Evolutionary conservation across 2,113 vertebrate genomes (phyloP).

Genomic region (Passer montanus): DNA sequence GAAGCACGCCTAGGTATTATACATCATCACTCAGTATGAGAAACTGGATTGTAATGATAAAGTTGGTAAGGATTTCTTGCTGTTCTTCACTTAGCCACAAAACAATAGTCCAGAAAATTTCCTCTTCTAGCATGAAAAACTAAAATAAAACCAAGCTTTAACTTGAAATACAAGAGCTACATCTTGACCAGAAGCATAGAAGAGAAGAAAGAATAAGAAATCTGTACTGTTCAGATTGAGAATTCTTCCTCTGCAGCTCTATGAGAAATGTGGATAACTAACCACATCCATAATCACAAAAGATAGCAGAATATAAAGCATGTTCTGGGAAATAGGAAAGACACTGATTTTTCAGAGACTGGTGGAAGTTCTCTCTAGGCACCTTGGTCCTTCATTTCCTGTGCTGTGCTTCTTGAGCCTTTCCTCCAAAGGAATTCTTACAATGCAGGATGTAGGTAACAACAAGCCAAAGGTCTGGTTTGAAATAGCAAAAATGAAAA

Average conservation of each 20-base stretch:
- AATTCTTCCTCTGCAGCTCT: neutral
- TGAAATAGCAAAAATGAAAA: neutral
- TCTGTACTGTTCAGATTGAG: neutral
- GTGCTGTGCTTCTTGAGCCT: neutral
- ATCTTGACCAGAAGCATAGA: neutral
- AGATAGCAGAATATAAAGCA: neutral
- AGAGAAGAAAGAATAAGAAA: neutral
- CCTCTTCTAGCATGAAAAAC: neutral
- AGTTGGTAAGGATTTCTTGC: neutral
- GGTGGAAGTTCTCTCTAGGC: neutral
- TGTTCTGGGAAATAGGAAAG: neutral
- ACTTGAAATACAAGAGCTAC: neutral
- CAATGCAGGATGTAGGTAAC: neutral
- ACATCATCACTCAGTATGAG: neutral
- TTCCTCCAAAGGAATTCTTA: neutral
- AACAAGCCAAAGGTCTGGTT: neutral
- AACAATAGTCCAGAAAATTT: neutral
- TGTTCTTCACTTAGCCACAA: neutral
- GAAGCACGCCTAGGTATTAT: neutral
- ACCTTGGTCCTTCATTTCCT: neutral
- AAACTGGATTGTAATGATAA: neutral
- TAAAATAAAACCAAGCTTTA: neutral
- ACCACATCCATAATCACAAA: neutral
- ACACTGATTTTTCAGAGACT: no score
- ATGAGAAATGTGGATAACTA: neutral